Percentiles rank a stretch among this genome's conserved stretches.
phyloP scores from a whole-genome alignment of 2,113 vertebrate species.

The Protobothrops flavoviridis region DNA sequence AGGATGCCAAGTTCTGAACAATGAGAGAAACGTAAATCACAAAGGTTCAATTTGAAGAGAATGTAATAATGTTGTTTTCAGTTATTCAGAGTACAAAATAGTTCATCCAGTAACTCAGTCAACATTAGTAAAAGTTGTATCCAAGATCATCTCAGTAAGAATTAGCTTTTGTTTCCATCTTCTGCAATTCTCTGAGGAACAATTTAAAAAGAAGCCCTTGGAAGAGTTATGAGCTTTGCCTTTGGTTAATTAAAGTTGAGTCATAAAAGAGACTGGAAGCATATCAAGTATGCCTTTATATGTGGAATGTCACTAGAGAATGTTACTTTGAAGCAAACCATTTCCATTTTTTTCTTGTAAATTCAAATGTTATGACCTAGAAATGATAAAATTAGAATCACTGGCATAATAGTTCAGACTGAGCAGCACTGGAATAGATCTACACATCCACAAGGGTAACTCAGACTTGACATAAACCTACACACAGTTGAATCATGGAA shows the following conservation, averaged over 20 bases:
- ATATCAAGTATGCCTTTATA: neutral
- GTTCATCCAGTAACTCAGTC: neutral
- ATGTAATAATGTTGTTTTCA: neutral
- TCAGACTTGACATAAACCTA: conserved; percentile 31
- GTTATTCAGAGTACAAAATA: neutral
- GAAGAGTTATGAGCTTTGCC: neutral
- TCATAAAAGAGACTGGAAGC: neutral
- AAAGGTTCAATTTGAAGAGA: neutral
- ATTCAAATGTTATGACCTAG: neutral
- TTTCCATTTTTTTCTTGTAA: neutral
- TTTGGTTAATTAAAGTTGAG: neutral
- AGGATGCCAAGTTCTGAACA: neutral
- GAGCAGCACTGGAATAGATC: neutral
- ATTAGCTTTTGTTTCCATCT: neutral
- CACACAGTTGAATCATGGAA: conserved; percentile 10
- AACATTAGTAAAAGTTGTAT: neutral
- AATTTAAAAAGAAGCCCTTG: neutral
- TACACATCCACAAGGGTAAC: neutral
- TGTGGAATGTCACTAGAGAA: neutral
- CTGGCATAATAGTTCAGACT: neutral
- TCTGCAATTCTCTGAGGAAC: neutral
- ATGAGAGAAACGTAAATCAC: neutral
- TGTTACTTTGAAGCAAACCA: neutral
- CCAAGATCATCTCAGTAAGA: neutral
- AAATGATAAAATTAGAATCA: neutral